A percentile compares a stretch with the other conserved stretches of the same genome.
These are phyloP conservation scores for Micropoecilia bifurca DNA, from an alignment of 2,797 vertebrate species.

Conservation along the genomic window DNA sequence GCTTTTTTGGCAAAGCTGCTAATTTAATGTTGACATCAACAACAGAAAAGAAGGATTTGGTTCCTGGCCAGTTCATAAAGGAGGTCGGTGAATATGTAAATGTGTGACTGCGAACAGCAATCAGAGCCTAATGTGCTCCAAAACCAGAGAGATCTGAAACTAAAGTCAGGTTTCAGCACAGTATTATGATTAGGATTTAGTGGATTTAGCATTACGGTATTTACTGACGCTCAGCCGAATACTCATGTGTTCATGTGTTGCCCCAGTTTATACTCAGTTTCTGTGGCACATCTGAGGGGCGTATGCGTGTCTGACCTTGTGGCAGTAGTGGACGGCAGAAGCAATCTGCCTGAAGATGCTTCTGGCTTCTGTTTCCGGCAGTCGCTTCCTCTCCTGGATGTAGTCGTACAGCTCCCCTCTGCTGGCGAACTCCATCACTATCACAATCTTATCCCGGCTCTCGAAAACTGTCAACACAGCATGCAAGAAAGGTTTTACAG, in stretches of 20 bases:
- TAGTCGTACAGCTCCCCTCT: conserved; percentile 87
- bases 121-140: conserved; percentile 61
- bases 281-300: neutral
- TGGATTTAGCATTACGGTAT: conserved; percentile 56
- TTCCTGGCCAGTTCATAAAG: conserved; percentile 27
- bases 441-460: conserved; percentile 86
- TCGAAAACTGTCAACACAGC: conserved; percentile 81
- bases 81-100: conserved; percentile 62
- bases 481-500: conserved; percentile 24
- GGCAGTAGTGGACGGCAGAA: conserved; percentile 86
- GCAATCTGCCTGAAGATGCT: conserved; percentile 85
- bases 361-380: conserved; percentile 82
- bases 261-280: conserved; percentile 22
- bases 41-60: conserved; percentile 39
- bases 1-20: conserved; percentile 13
- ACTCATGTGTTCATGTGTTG: conserved; percentile 34
- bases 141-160: conserved; percentile 68
- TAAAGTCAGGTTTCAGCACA: conserved; percentile 71
- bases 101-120: conserved; percentile 64
- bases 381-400: conserved; percentile 79
- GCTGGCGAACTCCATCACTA: conserved; percentile 87
- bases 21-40: conserved; percentile 41
- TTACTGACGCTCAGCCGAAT: conserved; percentile 46
- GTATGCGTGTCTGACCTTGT: conserved; percentile 73
- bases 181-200: conserved; percentile 72